Percentiles rank a stretch among this genome's conserved stretches.
These are phyloP conservation scores for Oxyura jamaicensis DNA, from an alignment of 2,113 vertebrate species.

Conservation along the genomic window DNA sequence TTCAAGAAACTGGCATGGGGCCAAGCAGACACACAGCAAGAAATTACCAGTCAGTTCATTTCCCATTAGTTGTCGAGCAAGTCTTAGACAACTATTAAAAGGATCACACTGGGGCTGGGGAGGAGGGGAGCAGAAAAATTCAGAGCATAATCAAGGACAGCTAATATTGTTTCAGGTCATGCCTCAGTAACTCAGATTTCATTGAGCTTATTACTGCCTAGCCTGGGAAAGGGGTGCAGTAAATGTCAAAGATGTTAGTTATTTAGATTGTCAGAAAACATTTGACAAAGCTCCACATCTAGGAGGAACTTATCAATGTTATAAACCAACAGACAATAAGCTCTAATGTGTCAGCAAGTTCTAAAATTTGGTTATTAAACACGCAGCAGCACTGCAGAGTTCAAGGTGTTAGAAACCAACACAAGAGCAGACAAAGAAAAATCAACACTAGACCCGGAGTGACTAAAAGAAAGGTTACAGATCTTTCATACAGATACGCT, in stretches of 20 bases:
- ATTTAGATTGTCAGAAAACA: slow-evolving; percentile 51
- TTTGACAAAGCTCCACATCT: background rate
- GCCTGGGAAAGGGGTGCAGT: slow-evolving; percentile 20
- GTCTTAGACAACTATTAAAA: slow-evolving; percentile 60
- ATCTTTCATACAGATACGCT: rapidly evolving
- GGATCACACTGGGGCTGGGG: slow-evolving; percentile 35
- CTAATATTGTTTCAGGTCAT: slow-evolving; percentile 67
- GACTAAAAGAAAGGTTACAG: background rate
- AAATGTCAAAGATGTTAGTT: slow-evolving; percentile 52
- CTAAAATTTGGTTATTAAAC: slow-evolving; percentile 33
- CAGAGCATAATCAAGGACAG: slow-evolving; percentile 57
- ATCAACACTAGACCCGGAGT: background rate
- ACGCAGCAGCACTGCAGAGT: background rate
- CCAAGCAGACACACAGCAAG: slow-evolving; percentile 35
- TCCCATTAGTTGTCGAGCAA: slow-evolving; percentile 67
- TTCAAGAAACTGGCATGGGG: slow-evolving; percentile 52
- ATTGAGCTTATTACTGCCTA: slow-evolving; percentile 12
- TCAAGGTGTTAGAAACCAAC: background rate
- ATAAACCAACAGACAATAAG: slow-evolving; percentile 28
- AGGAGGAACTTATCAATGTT: background rate
- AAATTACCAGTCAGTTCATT: slow-evolving; percentile 62
- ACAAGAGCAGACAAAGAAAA: background rate
- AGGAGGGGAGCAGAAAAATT: slow-evolving; percentile 56
- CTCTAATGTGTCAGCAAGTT: background rate
- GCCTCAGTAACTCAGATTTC: slow-evolving; percentile 63